Base-by-base conservation (phyloP, 1,140 invertebrate genomes). In the Saxidomus purpurata region DNA sequence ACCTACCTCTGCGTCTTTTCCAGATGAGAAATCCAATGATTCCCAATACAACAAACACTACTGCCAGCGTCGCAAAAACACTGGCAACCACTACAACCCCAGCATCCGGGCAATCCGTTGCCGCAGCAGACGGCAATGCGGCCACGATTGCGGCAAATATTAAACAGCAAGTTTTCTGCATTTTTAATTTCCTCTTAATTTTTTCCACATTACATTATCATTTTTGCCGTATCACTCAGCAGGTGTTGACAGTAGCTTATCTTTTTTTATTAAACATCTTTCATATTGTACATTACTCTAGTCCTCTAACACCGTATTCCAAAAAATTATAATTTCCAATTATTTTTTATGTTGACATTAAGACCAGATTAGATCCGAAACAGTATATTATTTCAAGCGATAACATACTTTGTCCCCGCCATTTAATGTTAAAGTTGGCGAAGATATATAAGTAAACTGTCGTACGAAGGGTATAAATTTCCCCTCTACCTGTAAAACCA, bases 21-120 rank as follows among this genome's bases (percentile, higher is more conserved):
- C 91, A 87, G 19, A 92, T 43, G n/a, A 92, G 28, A 69, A 91
- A 88, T 77, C 77, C 91, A 13, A 90, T 59, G 77, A 91, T 69
- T n/a, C 74, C 89, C 0, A 91, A 84, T 15, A 92, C 87, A 19
- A 93, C 38, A 0, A 90, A 69, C 0, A 93, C 91, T 9, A 91
- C 89, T 0, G 87, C 90, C 61, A 93, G 63, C 1, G 92, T 93
- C 55, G 69, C 80, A 76, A 93, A 89, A 1, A 93, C 90, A 52
- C 91, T 92, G 28, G 85, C 91, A 34, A 93, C 92, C 19, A 90
- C 91, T 0, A 92, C 88, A 3, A 91, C 90, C 0, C 87, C 90
- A 17, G 87, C 55, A 67, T 90, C 79, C 25, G 83, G 61, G 38
- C 87, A 89, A 28, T 82, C 52, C 11, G 87, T 34, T 36, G 40